A percentile compares a stretch with the other conserved stretches of the same genome.
These are phyloP conservation scores for Oscarella lobularis DNA, from an alignment of 37 sponge, comb jelly and placozoan species.

Conservation along the genomic window DNA sequence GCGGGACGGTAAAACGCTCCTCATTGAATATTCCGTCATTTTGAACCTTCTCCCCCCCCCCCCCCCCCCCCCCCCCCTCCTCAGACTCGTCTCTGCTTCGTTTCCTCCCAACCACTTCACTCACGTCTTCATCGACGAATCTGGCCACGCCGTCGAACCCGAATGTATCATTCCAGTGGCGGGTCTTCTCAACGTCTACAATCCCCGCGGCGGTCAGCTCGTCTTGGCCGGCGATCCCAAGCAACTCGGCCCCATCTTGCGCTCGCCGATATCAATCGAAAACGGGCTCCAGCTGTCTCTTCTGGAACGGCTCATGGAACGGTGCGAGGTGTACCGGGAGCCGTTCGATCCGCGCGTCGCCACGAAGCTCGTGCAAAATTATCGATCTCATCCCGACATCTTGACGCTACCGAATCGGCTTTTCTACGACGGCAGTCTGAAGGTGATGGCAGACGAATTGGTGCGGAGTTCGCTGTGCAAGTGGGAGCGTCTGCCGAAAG, in stretches of 20 bases:
- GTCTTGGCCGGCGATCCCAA: conserved; percentile 64
- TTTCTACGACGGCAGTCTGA: conserved; percentile 59
- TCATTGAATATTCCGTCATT: too few species aligned
- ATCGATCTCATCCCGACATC: conserved; percentile 42
- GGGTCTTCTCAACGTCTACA: conserved; percentile 12
- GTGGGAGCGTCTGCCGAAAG: conserved; percentile 44
- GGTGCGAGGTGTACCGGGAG: conserved; percentile 25
- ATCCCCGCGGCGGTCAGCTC: conserved; percentile 7
- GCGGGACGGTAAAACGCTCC: not conserved
- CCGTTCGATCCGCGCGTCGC: not conserved
- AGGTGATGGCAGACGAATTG: conserved; percentile 18
- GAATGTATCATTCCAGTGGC: conserved; percentile 46
- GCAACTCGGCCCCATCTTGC: conserved; percentile 59
- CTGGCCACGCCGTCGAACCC: conserved; percentile 71
- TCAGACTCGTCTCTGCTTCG: not conserved
- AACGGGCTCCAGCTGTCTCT: conserved; percentile 46
- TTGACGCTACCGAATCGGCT: conserved; percentile 33
- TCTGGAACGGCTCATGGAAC: conserved; percentile 57
- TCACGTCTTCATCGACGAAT: conserved; percentile 69
- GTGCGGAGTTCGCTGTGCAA: conserved; percentile 13
- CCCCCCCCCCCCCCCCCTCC: too few species aligned
- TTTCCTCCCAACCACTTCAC: conserved; percentile 46
- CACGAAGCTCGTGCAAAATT: conserved; percentile 58
- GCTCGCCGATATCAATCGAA: conserved; percentile 19
- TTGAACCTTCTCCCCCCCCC: too few species aligned